phyloP scores from a whole-genome alignment of 2,113 vertebrate species.

The Python bivittatus region DNA sequence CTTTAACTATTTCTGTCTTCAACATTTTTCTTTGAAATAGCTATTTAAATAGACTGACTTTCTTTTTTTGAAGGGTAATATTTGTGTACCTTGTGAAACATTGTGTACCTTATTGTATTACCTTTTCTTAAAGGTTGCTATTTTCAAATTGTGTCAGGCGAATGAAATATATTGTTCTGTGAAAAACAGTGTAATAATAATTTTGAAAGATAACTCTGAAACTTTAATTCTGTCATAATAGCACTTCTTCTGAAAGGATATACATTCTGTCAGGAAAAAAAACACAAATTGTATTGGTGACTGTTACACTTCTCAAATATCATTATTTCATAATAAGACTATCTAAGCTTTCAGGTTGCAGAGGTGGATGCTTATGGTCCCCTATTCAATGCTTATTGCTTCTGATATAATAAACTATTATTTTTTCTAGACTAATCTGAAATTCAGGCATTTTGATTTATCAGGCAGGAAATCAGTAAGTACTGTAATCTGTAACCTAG shows the following conservation, averaged over 20 bases:
- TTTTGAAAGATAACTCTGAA: neutral
- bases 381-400: neutral
- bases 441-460: neutral
- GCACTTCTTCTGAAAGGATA: conserved; percentile 10
- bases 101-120: neutral
- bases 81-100: neutral
- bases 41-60: conserved; percentile 2
- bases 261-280: neutral
- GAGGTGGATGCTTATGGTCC: neutral
- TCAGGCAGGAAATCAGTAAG: neutral
- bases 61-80: neutral
- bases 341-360: conserved; percentile 10
- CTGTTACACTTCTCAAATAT: conserved; percentile 11
- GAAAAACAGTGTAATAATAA: neutral
- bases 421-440: neutral
- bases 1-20: neutral
- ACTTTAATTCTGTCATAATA: neutral
- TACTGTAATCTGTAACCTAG: neutral
- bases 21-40: neutral
- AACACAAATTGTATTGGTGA: neutral
- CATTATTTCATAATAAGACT: conserved; percentile 29
- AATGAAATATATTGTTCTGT: neutral
- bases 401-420: neutral
- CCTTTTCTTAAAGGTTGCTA: neutral
- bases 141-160: neutral